Evolutionary conservation across 2,113 vertebrate species (phyloP).

Genomic region (Mus musculus): DNA sequence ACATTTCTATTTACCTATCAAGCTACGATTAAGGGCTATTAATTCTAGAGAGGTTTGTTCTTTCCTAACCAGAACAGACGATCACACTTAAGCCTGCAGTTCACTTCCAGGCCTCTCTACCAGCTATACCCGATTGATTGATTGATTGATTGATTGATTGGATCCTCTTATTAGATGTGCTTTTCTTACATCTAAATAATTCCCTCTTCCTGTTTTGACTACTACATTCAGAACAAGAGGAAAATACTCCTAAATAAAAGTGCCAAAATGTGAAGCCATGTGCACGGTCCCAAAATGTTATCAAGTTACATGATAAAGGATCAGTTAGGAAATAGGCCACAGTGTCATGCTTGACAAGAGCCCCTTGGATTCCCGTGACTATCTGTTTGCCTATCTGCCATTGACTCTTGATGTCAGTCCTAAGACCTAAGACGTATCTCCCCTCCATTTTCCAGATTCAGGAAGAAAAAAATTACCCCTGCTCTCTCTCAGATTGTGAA

Average conservation of each 20-base stretch:
- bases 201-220: slow-evolving; percentile 41
- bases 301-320: slow-evolving; percentile 9
- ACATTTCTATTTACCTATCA: slow-evolving; percentile 47
- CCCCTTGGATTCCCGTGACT: not conserved
- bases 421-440: not conserved
- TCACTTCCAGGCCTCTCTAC: slow-evolving; percentile 12
- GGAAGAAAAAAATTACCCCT: not conserved
- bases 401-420: not conserved
- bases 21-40: slow-evolving; percentile 56
- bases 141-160: no score
- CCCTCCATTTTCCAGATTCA: not conserved
- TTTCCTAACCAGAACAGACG: slow-evolving; percentile 5
- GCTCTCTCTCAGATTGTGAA: not conserved
- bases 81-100: slow-evolving; percentile 16
- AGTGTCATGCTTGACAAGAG: not conserved
- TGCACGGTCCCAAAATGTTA: not conserved
- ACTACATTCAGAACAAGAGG: slow-evolving; percentile 8
- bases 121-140: no score
- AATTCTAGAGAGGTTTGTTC: slow-evolving; percentile 63
- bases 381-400: not conserved
- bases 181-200: slow-evolving; percentile 48
- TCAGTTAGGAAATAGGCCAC: not conserved
- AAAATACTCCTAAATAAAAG: not conserved
- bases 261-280: not conserved
- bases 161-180: not conserved